Percentiles rank a stretch among this genome's conserved stretches.
Conservation (phyloP, 2,797 vertebrate genomes). For the Aphelocoma californica region DNA sequence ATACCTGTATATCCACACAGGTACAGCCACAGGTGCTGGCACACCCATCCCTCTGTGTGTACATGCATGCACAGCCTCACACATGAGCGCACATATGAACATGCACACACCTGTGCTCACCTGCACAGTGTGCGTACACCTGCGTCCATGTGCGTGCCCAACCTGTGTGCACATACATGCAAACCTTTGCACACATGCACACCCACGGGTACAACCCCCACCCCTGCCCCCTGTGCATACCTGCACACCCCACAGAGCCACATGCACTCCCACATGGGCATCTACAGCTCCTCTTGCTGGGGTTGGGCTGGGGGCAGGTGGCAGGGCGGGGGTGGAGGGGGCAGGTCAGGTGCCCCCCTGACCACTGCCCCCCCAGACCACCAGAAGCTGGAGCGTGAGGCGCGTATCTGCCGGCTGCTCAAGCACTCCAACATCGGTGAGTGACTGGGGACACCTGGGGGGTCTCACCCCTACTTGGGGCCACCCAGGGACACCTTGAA, state of each 20-base stretch:
- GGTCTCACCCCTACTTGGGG: not conserved
- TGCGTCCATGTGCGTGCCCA: fast-evolving
- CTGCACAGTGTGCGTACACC: fast-evolving
- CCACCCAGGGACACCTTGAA: not conserved
- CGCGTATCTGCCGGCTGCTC: constrained; percentile 93
- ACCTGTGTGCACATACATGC: fast-evolving
- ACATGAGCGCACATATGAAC: no score
- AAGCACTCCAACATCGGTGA: constrained; percentile 97
- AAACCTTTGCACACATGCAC: not conserved
- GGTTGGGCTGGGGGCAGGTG: not conserved
- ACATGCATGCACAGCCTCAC: not conserved
- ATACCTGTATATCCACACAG: no score
- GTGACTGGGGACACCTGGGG: not conserved
- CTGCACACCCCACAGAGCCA: not conserved
- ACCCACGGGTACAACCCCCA: not conserved
- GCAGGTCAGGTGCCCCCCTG: not conserved
- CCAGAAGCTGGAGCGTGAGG: constrained; percentile 96
- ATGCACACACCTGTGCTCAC: not conserved
- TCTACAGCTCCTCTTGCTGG: fast-evolving
- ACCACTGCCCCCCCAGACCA: constrained; percentile 83
- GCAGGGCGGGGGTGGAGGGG: not conserved
- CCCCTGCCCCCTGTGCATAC: not conserved
- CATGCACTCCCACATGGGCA: not conserved
- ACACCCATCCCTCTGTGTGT: not conserved
- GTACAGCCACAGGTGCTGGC: not conserved